These are phyloP conservation scores for Takifugu ocellatus DNA, from an alignment of 2,797 vertebrate genomes.

Conservation along the genomic window DNA sequence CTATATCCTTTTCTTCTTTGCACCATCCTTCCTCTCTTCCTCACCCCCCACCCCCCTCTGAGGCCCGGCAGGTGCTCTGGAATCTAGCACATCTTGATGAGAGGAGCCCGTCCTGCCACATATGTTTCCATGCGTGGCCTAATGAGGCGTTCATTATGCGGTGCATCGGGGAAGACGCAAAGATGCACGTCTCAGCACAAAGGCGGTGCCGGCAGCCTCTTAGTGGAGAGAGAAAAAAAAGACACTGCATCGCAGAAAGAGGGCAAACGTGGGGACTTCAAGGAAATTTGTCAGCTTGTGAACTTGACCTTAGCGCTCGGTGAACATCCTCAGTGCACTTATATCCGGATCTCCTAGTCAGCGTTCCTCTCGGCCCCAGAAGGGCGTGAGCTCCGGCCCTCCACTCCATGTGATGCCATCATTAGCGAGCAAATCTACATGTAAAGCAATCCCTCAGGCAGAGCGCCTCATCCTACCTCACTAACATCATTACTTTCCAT, in stretches of 20 bases:
- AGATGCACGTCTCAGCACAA: slow-evolving; percentile 63
- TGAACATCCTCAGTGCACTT: slow-evolving; percentile 27
- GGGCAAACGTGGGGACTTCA: slow-evolving; percentile 32
- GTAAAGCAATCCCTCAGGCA: slow-evolving; percentile 34
- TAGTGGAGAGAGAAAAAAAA: slow-evolving; percentile 31
- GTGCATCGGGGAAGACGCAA: slow-evolving; percentile 43
- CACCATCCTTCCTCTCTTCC: slow-evolving; percentile 11
- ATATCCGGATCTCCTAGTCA: slow-evolving; percentile 43
- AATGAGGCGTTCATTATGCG: slow-evolving; percentile 79
- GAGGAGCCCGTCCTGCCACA: slow-evolving; percentile 51
- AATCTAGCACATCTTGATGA: slow-evolving; percentile 69
- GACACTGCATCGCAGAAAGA: slow-evolving; percentile 9
- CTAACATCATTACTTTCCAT: slow-evolving; percentile 26
- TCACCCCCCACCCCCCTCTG: slow-evolving; percentile 27
- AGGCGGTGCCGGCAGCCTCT: slow-evolving; percentile 54
- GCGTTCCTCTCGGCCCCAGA: slow-evolving; percentile 33
- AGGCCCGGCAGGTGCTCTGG: slow-evolving; percentile 59
- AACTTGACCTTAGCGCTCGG: slow-evolving; percentile 48
- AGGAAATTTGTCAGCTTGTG: slow-evolving; percentile 50
- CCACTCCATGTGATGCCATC: slow-evolving; percentile 35
- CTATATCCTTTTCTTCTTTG: slow-evolving; percentile 15
- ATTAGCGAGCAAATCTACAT: slow-evolving; percentile 44
- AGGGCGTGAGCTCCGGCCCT: slow-evolving; percentile 40
- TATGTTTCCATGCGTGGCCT: slow-evolving; percentile 65
- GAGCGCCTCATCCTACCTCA: slow-evolving; percentile 19